phyloP scores from a whole-genome alignment of 1,140 invertebrate species.

The Sweltsa coloradensis region DNA sequence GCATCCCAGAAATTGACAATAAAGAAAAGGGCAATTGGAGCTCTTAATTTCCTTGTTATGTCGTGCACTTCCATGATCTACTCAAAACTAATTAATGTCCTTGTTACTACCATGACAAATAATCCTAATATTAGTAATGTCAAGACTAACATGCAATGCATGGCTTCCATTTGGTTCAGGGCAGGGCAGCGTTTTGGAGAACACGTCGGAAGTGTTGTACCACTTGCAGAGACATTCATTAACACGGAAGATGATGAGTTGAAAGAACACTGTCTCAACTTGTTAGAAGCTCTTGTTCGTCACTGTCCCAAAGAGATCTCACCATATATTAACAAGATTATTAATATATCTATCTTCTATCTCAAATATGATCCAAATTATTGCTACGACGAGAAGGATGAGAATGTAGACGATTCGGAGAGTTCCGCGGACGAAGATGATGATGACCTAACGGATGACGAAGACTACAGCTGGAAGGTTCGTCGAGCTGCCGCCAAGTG shows the following conservation, averaged over 20 bases:
- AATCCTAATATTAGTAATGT: too few relatives aligned
- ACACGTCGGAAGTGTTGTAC: too few relatives aligned
- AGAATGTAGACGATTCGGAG: constrained; percentile 45
- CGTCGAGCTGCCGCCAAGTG: constrained; percentile 93
- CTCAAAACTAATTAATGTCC: constrained; percentile 76
- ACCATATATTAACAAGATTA: constrained; percentile 79
- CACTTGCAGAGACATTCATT: too few relatives aligned
- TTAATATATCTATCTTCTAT: constrained; percentile 78
- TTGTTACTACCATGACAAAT: too few relatives aligned
- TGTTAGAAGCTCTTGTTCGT: too few relatives aligned
- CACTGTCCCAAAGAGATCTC: constrained; percentile 93
- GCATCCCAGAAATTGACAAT: constrained; percentile 78
- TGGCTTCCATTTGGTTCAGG: too few relatives aligned
- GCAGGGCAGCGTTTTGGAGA: too few relatives aligned
- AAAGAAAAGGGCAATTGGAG: constrained; percentile 50
- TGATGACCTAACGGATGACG: constrained; percentile 94
- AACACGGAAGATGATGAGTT: too few relatives aligned
- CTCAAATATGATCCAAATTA: constrained; percentile 98
- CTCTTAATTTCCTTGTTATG: constrained; percentile 80
- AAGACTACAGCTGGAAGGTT: constrained; percentile 98
- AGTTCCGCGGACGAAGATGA: constrained; percentile 63
- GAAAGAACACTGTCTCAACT: too few relatives aligned
- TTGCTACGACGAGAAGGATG: constrained; percentile 82
- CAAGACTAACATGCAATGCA: too few relatives aligned
- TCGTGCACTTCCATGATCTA: constrained; percentile 81